These are phyloP conservation scores for Anguilla obscura DNA, from an alignment of 2,797 vertebrate species.

Conservation along the genomic window DNA sequence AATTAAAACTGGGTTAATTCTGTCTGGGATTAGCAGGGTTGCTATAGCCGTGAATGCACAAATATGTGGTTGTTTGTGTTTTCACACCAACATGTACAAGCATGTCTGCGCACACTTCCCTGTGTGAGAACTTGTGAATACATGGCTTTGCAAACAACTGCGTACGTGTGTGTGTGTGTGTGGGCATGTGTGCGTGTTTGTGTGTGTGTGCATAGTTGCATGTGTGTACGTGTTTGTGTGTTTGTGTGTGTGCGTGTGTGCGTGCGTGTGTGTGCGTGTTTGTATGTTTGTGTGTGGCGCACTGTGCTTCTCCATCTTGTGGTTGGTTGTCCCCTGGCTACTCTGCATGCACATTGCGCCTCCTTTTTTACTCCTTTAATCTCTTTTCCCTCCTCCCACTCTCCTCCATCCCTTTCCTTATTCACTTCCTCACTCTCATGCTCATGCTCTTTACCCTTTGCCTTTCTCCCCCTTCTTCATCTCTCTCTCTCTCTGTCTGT, in stretches of 20 bases:
- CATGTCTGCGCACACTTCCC: neutral
- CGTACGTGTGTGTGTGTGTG: constrained; percentile 1
- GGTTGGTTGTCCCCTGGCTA: neutral
- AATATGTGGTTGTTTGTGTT: neutral
- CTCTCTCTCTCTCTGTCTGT: neutral
- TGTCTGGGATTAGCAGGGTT: constrained; percentile 24
- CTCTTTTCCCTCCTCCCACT: neutral
- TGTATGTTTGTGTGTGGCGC: neutral
- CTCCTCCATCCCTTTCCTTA: neutral
- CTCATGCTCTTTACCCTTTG: neutral
- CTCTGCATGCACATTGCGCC: neutral
- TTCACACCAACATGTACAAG: neutral
- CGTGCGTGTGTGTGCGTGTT: neutral
- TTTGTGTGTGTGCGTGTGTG: constrained; percentile 30
- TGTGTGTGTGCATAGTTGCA: neutral
- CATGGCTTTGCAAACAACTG: neutral
- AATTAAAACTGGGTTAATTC: constrained; percentile 35
- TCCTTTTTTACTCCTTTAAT: neutral
- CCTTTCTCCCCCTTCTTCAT: neutral
- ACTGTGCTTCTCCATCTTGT: neutral
- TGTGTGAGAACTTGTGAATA: neutral
- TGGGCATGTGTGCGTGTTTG: constrained; percentile 16
- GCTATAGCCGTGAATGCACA: constrained; percentile 4
- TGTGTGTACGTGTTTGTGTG: constrained; percentile 20
- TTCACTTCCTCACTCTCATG: constrained; percentile 13